A percentile compares a stretch with the other conserved stretches of the same genome.
These are phyloP conservation scores for Gnathonemus echidnorhynchus DNA, from an alignment of 2,113 vertebrate genomes.

Conservation along the genomic window DNA sequence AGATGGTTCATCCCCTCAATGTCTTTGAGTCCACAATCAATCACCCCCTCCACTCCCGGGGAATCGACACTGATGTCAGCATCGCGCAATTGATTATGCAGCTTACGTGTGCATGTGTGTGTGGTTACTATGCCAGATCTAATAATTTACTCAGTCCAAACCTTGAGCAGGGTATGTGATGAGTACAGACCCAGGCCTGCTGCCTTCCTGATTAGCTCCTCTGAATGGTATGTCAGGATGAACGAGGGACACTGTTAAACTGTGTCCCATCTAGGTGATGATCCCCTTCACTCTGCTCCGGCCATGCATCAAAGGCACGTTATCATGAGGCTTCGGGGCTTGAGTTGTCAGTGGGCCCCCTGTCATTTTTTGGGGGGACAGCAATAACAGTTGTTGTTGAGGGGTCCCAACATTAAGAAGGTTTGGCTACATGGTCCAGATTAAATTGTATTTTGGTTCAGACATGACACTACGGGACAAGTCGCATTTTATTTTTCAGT, in stretches of 20 bases:
- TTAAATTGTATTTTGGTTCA: not conserved
- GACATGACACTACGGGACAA: not conserved
- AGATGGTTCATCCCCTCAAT: not conserved
- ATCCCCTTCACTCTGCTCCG: not conserved
- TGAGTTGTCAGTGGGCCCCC: not conserved
- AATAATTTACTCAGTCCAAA: not conserved
- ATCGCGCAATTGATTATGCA: not conserved
- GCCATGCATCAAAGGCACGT: not conserved
- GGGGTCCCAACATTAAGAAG: not conserved
- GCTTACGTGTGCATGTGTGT: not conserved
- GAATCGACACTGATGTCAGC: not conserved
- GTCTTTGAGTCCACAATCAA: not conserved
- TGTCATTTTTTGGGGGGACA: not conserved
- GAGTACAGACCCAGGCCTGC: not conserved
- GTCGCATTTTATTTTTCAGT: not conserved
- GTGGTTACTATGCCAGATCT: slow-evolving; percentile 18
- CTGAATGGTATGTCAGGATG: not conserved
- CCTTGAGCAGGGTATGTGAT: not conserved
- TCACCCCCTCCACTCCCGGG: not conserved
- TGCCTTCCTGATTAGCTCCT: not conserved
- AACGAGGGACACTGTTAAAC: not conserved
- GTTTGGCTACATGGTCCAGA: not conserved
- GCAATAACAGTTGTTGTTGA: not conserved
- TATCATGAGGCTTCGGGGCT: not conserved
- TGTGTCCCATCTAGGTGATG: not conserved